Evolutionary conservation across 2,113 vertebrate genomes (phyloP).

Genomic region (Spermophilus dauricus): DNA sequence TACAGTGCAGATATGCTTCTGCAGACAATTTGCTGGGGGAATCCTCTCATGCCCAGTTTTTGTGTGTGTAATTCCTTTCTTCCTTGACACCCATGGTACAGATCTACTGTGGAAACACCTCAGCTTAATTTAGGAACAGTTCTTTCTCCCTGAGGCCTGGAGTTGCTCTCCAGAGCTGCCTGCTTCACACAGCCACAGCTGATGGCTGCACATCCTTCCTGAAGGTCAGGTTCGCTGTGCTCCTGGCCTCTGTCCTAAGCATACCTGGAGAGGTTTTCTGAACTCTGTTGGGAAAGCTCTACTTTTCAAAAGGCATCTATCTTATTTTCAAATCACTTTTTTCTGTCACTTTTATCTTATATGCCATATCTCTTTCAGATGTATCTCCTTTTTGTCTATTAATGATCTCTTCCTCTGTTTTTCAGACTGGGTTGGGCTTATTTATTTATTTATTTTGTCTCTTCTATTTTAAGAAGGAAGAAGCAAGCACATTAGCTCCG

Average conservation of each 20-base stretch:
- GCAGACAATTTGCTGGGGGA: fast-evolving
- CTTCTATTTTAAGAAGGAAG: neutral
- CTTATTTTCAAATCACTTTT: neutral
- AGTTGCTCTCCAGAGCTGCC: neutral
- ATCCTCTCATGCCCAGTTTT: neutral
- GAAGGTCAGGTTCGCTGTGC: neutral
- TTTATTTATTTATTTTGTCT: neutral
- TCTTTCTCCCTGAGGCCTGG: neutral
- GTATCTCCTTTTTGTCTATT: neutral
- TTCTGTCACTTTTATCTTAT: neutral
- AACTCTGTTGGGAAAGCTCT: neutral
- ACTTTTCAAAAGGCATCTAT: neutral
- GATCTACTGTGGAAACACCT: neutral
- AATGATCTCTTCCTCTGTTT: neutral
- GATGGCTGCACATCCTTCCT: neutral
- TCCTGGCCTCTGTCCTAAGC: neutral
- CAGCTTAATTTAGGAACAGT: neutral
- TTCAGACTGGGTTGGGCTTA: neutral
- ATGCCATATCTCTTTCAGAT: neutral
- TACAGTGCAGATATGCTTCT: neutral
- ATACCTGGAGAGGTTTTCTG: neutral
- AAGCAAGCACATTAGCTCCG: neutral
- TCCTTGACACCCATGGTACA: neutral
- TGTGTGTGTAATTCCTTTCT: neutral
- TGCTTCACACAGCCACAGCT: neutral